Conservation (phyloP, 2,888 invertebrate species). For the Lucinisca nassula region DNA sequence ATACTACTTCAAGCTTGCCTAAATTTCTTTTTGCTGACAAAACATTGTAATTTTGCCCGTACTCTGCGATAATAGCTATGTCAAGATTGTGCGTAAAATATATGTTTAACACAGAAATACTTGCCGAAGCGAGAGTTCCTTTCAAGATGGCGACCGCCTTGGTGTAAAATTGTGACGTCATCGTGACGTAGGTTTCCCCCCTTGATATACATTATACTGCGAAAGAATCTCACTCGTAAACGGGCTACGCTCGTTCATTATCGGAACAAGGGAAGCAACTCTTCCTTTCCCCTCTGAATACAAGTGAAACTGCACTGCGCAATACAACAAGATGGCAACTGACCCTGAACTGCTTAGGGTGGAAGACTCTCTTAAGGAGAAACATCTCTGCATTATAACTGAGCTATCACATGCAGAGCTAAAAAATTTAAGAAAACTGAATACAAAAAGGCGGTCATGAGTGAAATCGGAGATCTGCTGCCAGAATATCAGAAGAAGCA, state of each 20-base stretch:
- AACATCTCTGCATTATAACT: neutral
- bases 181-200: no score
- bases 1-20: no score
- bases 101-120: no score
- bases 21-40: no score
- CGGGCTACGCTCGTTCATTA: neutral
- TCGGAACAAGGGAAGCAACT: neutral
- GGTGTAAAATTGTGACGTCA: no score
- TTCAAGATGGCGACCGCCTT: no score
- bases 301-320: neutral
- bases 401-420: neutral
- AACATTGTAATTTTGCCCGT: no score
- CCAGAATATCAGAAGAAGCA: neutral
- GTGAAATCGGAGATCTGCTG: neutral
- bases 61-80: no score
- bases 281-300: neutral
- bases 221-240: neutral
- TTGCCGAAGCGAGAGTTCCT: no score
- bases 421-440: neutral
- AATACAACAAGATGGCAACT: neutral
- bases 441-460: neutral
- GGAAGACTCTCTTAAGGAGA: neutral
- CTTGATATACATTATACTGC: no score
- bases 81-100: no score
- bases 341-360: neutral